Evolutionary conservation across 1,140 invertebrate genomes (phyloP).

Genomic region (Saxidomus purpurata): DNA sequence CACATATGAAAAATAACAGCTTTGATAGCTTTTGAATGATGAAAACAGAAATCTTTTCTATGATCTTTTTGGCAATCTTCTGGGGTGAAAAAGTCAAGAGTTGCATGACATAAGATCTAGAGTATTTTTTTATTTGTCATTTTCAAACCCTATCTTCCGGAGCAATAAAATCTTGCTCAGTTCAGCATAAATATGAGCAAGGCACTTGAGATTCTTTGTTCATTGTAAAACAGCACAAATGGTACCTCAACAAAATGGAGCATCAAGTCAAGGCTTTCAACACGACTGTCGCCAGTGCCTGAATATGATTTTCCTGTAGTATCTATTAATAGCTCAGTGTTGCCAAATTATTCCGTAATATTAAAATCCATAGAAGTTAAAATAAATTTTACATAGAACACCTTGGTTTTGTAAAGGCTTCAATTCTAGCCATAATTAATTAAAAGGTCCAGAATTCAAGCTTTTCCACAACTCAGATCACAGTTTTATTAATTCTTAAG

Average conservation of each 20-base stretch:
- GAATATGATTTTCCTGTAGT: conserved; percentile 4
- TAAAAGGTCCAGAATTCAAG: conserved; percentile 64
- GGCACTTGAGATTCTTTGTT: conserved; percentile 64
- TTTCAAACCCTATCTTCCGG: neutral
- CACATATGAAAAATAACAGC: conserved; percentile 23
- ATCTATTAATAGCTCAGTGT: neutral
- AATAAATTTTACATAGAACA: conserved; percentile 28
- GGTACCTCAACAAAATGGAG: conserved; percentile 53
- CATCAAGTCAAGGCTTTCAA: conserved; percentile 16
- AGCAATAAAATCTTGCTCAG: conserved; percentile 34
- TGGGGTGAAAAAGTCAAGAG: neutral
- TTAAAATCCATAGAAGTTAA: conserved; percentile 49
- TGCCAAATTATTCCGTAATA: conserved; percentile 1
- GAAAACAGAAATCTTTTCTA: neutral
- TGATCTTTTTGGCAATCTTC: conserved; percentile 14
- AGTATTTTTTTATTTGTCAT: conserved; percentile 45
- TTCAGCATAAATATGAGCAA: conserved; percentile 49
- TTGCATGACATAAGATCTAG: conserved; percentile 10
- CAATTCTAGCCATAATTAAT: conserved; percentile 58
- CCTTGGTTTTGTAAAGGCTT: conserved; percentile 54
- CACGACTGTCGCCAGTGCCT: conserved; percentile 16
- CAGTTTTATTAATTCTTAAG: neutral
- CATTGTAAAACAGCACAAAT: conserved; percentile 37
- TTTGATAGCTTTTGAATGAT: conserved; percentile 30
- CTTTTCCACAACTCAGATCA: conserved; percentile 56